Conservation (phyloP, 2,113 vertebrate genomes). For the Xiphophorus couchianus region DNA sequence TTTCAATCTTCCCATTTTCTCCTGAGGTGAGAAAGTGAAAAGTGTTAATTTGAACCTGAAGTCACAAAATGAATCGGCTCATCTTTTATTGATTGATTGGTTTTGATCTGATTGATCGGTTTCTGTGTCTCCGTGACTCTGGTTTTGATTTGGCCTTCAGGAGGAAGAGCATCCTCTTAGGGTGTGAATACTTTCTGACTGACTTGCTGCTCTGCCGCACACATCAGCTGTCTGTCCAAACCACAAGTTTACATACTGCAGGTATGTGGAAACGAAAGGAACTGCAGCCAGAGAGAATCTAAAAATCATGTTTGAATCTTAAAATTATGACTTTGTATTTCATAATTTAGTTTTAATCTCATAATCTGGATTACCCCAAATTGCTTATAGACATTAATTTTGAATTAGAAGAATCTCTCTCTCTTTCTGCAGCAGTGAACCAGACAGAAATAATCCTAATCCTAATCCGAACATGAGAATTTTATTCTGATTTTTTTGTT, state of each 20-base stretch:
- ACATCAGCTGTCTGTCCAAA: neutral
- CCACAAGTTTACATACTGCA: neutral
- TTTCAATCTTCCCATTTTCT: neutral
- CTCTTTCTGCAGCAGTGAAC: neutral
- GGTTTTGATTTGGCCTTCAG: neutral
- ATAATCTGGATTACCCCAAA: no score
- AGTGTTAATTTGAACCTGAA: no score
- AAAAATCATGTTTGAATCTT: no score
- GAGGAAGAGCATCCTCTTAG: neutral
- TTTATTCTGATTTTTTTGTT: neutral
- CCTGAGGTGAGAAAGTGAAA: no score
- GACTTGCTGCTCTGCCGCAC: neutral
- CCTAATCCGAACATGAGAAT: neutral
- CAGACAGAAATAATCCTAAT: neutral
- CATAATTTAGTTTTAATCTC: no score
- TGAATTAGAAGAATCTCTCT: no score
- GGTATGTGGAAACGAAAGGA: no score
- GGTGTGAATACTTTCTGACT: conserved; percentile 9
- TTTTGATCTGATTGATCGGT: neutral
- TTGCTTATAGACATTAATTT: no score
- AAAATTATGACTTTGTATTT: no score
- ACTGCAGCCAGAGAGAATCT: no score
- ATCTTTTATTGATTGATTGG: no score
- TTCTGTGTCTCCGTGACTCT: conserved; percentile 22
- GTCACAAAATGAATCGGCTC: no score